Percentiles rank a stretch among this genome's conserved stretches.
phyloP scores from a whole-genome alignment of 2,888 invertebrate species.

The Dryadula phaetusa region DNA sequence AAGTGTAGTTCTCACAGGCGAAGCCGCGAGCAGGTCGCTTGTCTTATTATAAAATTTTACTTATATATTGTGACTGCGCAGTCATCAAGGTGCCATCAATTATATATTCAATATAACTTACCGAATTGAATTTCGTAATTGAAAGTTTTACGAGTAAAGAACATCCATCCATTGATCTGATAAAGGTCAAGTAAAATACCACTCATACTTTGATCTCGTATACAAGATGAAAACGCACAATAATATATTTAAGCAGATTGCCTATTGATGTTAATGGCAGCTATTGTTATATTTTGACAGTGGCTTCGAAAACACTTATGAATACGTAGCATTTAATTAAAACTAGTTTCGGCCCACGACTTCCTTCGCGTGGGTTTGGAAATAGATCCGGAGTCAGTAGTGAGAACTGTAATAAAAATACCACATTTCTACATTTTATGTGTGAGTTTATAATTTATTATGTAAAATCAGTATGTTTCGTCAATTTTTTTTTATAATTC shows the following conservation, averaged over 20 bases:
- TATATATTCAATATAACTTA: conserved; percentile 15
- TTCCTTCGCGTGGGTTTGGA: conserved; percentile 30
- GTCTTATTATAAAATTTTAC: too few relatives aligned
- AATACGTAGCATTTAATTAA: conserved; percentile 16
- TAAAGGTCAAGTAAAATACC: conserved; percentile 11
- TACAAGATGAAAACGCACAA: background rate
- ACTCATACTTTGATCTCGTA: conserved; percentile 4
- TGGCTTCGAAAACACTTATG: conserved; percentile 11
- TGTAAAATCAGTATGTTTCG: background rate
- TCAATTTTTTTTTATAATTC: background rate
- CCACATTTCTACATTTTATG: conserved; percentile 7
- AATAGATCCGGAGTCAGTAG: conserved; percentile 9
- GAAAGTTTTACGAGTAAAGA: conserved; percentile 6
- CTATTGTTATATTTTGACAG: conserved; percentile 29
- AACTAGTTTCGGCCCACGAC: conserved; percentile 31
- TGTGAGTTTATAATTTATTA: background rate
- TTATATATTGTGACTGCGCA: background rate
- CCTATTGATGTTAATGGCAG: conserved; percentile 3
- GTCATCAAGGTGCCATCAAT: conserved; percentile 2
- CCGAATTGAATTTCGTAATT: conserved; percentile 14
- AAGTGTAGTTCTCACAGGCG: too few relatives aligned
- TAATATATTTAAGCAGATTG: conserved; percentile 16
- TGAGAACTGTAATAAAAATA: conserved; percentile 9
- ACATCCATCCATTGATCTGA: conserved; percentile 1
- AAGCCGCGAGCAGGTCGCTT: too few relatives aligned